phyloP scores from a whole-genome alignment of 2,888 invertebrate genomes.

The Agrotis segetum region DNA sequence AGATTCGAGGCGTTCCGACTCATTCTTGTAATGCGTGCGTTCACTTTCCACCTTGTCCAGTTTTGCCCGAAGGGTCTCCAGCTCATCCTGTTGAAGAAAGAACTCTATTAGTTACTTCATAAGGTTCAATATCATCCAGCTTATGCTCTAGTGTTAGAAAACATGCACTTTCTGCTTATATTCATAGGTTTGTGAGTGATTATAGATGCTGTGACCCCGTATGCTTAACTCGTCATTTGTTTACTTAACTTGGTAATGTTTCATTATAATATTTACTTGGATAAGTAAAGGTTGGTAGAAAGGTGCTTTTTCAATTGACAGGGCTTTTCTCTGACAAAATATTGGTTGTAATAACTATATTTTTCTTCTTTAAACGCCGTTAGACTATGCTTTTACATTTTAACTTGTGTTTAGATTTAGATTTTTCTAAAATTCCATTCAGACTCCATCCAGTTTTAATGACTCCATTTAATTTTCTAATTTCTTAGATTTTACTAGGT shows the following conservation, averaged over 20 bases:
- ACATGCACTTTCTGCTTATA: slow-evolving; percentile 46
- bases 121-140: slow-evolving; percentile 17
- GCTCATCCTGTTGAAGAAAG: slow-evolving; percentile 93
- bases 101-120: slow-evolving; percentile 36
- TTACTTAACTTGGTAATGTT: slow-evolving; percentile 35
- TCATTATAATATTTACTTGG: slow-evolving; percentile 38
- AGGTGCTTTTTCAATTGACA: not conserved
- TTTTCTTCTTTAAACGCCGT: not conserved
- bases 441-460: too few relatives aligned
- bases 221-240: slow-evolving; percentile 46
- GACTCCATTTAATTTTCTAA: too few relatives aligned
- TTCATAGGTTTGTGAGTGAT: slow-evolving; percentile 56
- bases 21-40: slow-evolving; percentile 95
- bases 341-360: not conserved
- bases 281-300: not conserved
- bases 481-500: not conserved
- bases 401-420: too few relatives aligned
- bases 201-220: slow-evolving; percentile 60
- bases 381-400: too few relatives aligned
- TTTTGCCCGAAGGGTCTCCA: slow-evolving; percentile 95
- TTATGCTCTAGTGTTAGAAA: slow-evolving; percentile 43
- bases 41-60: slow-evolving; percentile 97
- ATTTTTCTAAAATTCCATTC: too few relatives aligned
- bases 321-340: not conserved
- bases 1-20: slow-evolving; percentile 97